These are phyloP conservation scores for Irena cyanogastra DNA, from an alignment of 2,113 vertebrate species.

Conservation along the genomic window DNA sequence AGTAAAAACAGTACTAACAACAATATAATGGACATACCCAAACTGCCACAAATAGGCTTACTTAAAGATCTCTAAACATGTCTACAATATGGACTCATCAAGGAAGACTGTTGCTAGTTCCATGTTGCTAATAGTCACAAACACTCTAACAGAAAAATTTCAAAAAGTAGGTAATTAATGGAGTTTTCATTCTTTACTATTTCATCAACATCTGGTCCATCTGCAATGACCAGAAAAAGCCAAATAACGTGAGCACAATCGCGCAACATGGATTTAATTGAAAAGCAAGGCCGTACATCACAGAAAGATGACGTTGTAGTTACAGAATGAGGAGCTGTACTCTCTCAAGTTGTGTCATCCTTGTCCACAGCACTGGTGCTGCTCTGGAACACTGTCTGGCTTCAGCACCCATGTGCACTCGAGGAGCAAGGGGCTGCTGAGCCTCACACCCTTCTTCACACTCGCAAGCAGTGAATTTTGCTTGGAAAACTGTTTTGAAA, in stretches of 20 bases:
- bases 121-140: not conserved
- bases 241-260: fast-evolving
- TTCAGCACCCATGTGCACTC: fast-evolving
- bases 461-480: not conserved
- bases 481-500: not conserved
- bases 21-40: not conserved
- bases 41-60: not conserved
- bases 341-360: fast-evolving
- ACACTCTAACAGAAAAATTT: not conserved
- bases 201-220: not conserved
- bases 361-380: not conserved
- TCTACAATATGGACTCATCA: not conserved
- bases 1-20: not conserved
- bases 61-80: not conserved
- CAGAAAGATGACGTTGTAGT: not conserved
- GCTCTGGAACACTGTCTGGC: not conserved
- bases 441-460: fast-evolving
- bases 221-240: not conserved
- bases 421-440: not conserved
- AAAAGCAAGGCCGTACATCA: not conserved
- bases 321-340: not conserved
- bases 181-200: not conserved
- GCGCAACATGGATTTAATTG: fast-evolving
- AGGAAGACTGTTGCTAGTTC: not conserved
- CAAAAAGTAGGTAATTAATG: not conserved